Conservation (phyloP, 2,113 vertebrate species). For the Phainopepla nitens region DNA sequence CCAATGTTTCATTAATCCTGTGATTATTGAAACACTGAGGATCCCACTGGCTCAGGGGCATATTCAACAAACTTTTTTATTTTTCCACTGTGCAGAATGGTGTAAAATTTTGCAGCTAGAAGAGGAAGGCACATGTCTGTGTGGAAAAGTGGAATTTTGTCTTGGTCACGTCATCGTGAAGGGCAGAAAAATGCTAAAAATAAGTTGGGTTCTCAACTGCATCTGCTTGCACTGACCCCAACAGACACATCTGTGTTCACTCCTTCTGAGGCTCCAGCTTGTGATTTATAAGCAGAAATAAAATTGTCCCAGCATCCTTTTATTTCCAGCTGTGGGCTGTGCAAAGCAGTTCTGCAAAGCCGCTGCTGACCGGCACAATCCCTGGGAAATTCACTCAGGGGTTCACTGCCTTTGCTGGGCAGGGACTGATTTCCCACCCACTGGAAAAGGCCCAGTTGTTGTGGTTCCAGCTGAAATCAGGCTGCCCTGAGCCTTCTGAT, state of each 20-base stretch:
- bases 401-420: neutral
- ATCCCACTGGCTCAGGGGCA: neutral
- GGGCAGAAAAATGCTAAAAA: neutral
- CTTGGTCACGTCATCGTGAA: neutral
- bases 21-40: neutral
- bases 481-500: neutral
- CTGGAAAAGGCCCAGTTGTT: constrained; percentile 20
- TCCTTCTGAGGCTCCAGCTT: neutral
- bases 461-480: constrained; percentile 1
- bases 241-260: neutral
- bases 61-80: neutral
- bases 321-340: neutral
- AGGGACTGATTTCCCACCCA: neutral
- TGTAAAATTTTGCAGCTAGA: neutral
- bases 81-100: neutral
- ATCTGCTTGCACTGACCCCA: neutral
- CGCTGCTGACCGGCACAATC: fast-evolving
- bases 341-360: neutral
- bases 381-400: neutral
- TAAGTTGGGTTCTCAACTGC: neutral
- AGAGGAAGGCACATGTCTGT: neutral
- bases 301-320: neutral
- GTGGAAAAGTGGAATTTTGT: neutral
- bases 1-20: neutral
- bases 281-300: neutral